Conservation (phyloP, 2,113 vertebrate species). For the Albula glossodonta region DNA sequence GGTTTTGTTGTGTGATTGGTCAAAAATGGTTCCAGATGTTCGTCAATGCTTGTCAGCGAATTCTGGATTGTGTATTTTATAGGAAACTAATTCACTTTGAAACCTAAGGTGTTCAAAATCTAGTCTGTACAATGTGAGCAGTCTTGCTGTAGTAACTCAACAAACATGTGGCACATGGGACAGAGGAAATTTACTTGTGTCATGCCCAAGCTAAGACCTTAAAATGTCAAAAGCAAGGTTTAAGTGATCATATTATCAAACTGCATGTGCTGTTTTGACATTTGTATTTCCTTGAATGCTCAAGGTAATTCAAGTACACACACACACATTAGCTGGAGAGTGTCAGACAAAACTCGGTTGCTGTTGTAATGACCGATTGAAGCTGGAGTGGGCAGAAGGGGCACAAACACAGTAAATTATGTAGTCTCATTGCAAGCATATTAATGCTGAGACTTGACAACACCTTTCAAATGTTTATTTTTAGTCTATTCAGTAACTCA, state of each 20-base stretch:
- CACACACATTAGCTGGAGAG: not conserved
- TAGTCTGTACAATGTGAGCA: too few species aligned
- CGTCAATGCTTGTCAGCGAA: too few species aligned
- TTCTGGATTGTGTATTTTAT: too few species aligned
- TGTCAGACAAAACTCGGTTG: not conserved
- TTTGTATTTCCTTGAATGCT: not conserved
- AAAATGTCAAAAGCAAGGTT: conserved; percentile 1
- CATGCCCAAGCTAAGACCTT: not conserved
- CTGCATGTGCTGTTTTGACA: not conserved
- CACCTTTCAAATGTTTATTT: not conserved
- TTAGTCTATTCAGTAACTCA: not conserved
- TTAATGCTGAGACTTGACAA: too few species aligned
- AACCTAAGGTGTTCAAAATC: too few species aligned
- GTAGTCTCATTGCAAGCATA: not conserved
- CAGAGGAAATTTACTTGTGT: not conserved
- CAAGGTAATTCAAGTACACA: not conserved
- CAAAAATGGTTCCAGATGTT: too few species aligned
- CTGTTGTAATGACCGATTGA: not conserved
- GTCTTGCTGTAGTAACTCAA: not conserved
- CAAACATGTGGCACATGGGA: not conserved
- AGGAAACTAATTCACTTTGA: too few species aligned
- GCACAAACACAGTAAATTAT: not conserved
- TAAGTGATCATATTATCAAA: not conserved
- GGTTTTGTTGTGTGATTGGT: too few species aligned
- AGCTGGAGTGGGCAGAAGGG: not conserved